phyloP scores from a whole-genome alignment of 1,140 invertebrate genomes.

The Drosophila leontia region DNA sequence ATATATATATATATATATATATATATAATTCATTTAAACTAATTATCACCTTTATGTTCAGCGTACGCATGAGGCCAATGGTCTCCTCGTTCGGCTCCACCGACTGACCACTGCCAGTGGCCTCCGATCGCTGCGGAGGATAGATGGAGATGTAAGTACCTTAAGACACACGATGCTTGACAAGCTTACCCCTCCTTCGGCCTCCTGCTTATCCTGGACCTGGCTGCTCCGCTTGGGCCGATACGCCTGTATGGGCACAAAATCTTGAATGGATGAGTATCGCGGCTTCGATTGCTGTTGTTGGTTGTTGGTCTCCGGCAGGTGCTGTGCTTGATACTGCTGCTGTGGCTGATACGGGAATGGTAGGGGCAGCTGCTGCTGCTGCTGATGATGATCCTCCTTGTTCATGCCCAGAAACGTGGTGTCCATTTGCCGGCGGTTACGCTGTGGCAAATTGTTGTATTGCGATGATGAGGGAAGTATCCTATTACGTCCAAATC shows the following conservation, averaged over 20 bases:
- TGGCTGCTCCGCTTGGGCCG: slow-evolving; percentile 38
- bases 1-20: too few species aligned
- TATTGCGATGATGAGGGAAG: not conserved
- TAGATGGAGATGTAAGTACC: not conserved
- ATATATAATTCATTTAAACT: too few species aligned
- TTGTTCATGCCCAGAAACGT: not conserved
- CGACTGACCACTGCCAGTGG: not conserved
- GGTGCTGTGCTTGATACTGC: slow-evolving; percentile 7
- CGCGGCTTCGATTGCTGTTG: slow-evolving; percentile 7
- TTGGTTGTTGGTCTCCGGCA: slow-evolving; percentile 5
- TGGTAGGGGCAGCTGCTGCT: not conserved
- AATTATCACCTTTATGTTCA: slow-evolving; percentile 21
- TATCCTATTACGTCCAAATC: not conserved
- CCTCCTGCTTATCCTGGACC: not conserved
- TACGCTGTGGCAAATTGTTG: not conserved
- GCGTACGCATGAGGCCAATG: slow-evolving; percentile 9
- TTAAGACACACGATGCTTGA: not conserved
- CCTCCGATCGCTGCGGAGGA: not conserved
- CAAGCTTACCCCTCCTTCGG: slow-evolving; percentile 3
- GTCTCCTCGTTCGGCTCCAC: not conserved
- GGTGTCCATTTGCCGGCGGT: not conserved
- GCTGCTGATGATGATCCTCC: not conserved
- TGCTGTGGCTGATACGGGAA: slow-evolving; percentile 8
- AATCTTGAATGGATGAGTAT: slow-evolving; percentile 55
- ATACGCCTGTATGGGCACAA: slow-evolving; percentile 72